Percentiles rank a stretch among this genome's conserved stretches.
Evolutionary conservation across 2,888 invertebrate genomes (phyloP).

Genomic region (Rugalucina vietnamica): DNA sequence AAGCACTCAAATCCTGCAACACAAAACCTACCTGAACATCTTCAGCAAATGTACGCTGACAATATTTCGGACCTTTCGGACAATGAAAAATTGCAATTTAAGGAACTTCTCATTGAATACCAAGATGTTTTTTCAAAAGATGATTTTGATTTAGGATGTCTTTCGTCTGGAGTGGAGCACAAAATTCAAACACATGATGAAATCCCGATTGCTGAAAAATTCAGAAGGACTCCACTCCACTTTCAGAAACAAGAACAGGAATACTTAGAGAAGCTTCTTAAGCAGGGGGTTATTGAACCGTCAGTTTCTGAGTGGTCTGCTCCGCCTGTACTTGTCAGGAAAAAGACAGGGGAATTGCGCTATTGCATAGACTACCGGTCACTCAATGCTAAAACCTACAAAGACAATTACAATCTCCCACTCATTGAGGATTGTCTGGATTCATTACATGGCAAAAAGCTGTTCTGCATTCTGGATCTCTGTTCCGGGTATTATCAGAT

Average conservation of each 20-base stretch:
- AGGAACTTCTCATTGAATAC: too few species aligned
- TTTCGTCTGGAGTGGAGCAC: slow-evolving; percentile 2
- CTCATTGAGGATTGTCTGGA: too few species aligned
- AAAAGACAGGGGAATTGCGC: too few species aligned
- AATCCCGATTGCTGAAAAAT: background rate
- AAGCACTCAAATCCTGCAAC: too few species aligned
- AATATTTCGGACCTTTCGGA: background rate
- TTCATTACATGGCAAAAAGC: too few species aligned
- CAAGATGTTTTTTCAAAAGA: background rate
- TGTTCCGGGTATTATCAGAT: slow-evolving; percentile 21
- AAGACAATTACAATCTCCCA: too few species aligned
- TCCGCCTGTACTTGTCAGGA: too few species aligned
- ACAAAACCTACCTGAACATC: background rate
- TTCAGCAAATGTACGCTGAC: background rate
- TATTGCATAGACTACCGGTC: too few species aligned
- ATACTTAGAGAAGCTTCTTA: background rate
- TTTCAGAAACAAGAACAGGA: slow-evolving; percentile 6
- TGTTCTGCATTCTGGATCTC: too few species aligned
- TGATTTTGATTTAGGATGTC: background rate
- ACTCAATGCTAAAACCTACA: too few species aligned
- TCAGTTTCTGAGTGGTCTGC: too few species aligned
- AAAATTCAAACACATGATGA: background rate
- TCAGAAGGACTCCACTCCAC: slow-evolving; percentile 7
- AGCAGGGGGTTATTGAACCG: slow-evolving; percentile 2
- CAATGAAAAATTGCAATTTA: too few species aligned